Base-by-base conservation (phyloP, 2,113 vertebrate species). In the Perognathus longimembris region DNA sequence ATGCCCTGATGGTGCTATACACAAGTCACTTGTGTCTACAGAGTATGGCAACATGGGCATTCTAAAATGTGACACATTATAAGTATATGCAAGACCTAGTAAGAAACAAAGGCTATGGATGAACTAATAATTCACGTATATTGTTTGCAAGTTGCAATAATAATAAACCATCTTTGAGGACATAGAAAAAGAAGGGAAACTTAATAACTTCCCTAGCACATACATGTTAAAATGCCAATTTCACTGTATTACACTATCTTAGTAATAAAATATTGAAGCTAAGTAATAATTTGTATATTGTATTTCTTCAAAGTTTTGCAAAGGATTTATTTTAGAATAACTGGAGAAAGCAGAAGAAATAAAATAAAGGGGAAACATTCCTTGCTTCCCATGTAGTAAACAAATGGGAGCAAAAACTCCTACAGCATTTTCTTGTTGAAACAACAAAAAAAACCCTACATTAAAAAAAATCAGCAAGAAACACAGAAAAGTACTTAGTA, bases 191-290 rank as follows among this genome's bases (percentile, higher is more conserved):
- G 30, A 59, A 83, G 66, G 4, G 7, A 70, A 57, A 57, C 32
- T 50, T 67, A 36, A 61, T 15, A 64, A 50, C 36, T 67, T 71
- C 59, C 59, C 22, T 59, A 42, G 45, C 6, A 73, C 38, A 28
- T 54, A 45, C 32, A 34, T 64, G 45, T 71, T 88, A 32, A 59
- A 88, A 79, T 38, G n/a, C 21, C 73, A 86, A 50, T 34, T 57
- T 1, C 15, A n/a, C 24, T 83, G 30, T 5, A 61, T 84, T 81
- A 63, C 38, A 42, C 50, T 63, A 38, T 61, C 34, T 66, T 76
- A 82, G 38, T 57, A 84, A 90, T 20, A 76, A 88, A 73, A 81
- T 9, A 69, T 14, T 22, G 24, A 73, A 81, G 81, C 69, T 85
- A 85, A n/a, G 11, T 57, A 22, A 73, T n/a, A 34, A 32, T 90